phyloP scores from a whole-genome alignment of 1,140 invertebrate species.

The Lepidurus apus region DNA sequence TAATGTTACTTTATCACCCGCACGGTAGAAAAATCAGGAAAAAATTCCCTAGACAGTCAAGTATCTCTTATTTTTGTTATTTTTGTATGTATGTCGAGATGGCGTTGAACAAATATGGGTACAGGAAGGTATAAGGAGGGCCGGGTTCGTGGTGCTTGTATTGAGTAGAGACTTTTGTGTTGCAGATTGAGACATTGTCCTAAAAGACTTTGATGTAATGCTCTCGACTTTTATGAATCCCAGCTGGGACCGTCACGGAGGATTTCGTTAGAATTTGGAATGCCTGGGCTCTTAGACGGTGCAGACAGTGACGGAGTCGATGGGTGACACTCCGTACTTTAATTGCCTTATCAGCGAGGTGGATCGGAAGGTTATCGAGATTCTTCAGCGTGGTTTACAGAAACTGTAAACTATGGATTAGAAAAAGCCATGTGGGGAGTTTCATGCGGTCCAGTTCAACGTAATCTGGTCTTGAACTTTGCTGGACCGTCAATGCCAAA shows the following conservation, averaged over 20 bases:
- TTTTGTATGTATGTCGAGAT: background rate
- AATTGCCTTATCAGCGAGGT: background rate
- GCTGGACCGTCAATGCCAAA: no score
- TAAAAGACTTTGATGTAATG: background rate
- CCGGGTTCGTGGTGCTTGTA: background rate
- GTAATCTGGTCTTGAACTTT: no score
- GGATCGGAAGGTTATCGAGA: slow-evolving; percentile 1
- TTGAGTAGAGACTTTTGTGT: background rate
- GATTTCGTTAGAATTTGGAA: background rate
- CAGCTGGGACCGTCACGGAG: background rate
- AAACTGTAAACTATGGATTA: background rate
- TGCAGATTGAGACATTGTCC: slow-evolving; percentile 4
- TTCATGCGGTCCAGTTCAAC: no score
- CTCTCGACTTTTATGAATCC: background rate
- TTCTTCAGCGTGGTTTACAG: slow-evolving; percentile 9
- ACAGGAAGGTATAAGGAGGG: background rate
- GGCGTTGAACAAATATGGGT: background rate
- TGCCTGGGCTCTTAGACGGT: background rate
- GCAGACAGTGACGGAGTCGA: background rate
- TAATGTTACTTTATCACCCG: slow-evolving; percentile 8
- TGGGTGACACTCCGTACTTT: background rate
- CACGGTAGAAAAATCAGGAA: no score
- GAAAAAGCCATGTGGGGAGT: background rate
- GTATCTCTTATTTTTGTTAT: background rate
- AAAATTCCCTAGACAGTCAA: no score